Conservation (phyloP, 2,797 vertebrate genomes). For the Synaphobranchus kaupii region DNA sequence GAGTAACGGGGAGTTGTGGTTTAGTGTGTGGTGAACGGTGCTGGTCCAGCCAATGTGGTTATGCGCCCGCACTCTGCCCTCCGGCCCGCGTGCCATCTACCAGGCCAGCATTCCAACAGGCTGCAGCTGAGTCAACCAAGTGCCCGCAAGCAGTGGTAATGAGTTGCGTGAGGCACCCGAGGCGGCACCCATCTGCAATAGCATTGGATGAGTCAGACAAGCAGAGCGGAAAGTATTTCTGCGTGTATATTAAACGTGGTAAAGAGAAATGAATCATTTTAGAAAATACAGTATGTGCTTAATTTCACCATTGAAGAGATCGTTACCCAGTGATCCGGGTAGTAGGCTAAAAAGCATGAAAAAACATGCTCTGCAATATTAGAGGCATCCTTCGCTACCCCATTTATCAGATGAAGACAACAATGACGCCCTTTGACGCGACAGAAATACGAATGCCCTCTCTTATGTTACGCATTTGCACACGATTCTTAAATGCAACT, state of each 20-base stretch:
- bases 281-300: background rate
- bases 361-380: constrained; percentile 34
- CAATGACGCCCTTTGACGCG: constrained; percentile 24
- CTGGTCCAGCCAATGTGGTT: constrained; percentile 40
- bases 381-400: constrained; percentile 21
- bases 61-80: constrained; percentile 41
- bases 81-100: constrained; percentile 45
- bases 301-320: background rate
- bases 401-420: constrained; percentile 16
- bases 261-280: background rate
- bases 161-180: constrained; percentile 32
- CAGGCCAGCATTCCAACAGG: constrained; percentile 40
- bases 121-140: constrained; percentile 41
- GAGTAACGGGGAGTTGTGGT: constrained; percentile 46
- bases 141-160: constrained; percentile 27
- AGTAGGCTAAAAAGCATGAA: constrained; percentile 15
- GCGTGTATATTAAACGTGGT: constrained; percentile 4
- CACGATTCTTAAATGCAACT: background rate
- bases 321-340: constrained; percentile 34
- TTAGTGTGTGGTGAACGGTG: constrained; percentile 44
- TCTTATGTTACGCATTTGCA: background rate
- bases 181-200: constrained; percentile 38
- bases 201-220: constrained; percentile 24
- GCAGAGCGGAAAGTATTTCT: constrained; percentile 22
- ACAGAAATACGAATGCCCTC: background rate